Percentiles rank a stretch among this genome's conserved stretches.
These are phyloP conservation scores for Drosophila monieri DNA, from an alignment of 2,888 invertebrate species.

Conservation along the genomic window DNA sequence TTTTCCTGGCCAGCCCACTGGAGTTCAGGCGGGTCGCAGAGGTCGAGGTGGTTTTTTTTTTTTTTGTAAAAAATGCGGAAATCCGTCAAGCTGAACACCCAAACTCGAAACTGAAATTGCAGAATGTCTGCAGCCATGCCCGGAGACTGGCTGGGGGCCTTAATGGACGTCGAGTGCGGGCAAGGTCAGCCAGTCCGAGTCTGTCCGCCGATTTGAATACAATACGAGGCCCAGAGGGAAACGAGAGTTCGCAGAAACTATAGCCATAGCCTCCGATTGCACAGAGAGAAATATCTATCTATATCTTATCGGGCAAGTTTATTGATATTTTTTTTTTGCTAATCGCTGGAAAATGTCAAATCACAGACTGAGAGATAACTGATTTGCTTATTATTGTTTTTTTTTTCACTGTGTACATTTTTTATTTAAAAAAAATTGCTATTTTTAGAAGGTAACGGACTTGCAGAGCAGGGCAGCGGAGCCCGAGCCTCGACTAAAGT, in stretches of 20 bases:
- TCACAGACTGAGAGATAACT: background rate
- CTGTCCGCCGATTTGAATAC: conserved; percentile 62
- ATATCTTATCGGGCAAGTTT: conserved; percentile 3
- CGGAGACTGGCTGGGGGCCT: conserved; percentile 32
- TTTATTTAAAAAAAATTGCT: background rate
- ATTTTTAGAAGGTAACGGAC: conserved; percentile 60
- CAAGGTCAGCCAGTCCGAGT: conserved; percentile 59
- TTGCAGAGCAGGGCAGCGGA: conserved; percentile 34
- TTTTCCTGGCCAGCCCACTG: conserved; percentile 1
- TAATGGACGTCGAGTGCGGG: conserved; percentile 49
- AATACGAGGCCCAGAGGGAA: conserved; percentile 48
- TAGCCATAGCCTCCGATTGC: conserved; percentile 25
- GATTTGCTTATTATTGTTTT: background rate
- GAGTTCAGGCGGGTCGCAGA: conserved; percentile 45
- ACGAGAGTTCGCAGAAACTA: conserved; percentile 61
- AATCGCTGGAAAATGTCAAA: conserved; percentile 4
- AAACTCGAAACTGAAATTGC: conserved; percentile 46
- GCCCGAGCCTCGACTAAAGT: conserved; percentile 50
- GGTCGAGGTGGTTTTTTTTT: conserved; percentile 32
- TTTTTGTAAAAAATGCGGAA: conserved; percentile 57
- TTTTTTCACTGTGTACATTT: background rate
- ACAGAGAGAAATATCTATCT: conserved; percentile 13
- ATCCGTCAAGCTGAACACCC: conserved; percentile 66
- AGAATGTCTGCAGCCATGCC: conserved; percentile 62
- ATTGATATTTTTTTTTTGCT: conserved; percentile 9